A percentile compares a stretch with the other conserved stretches of the same genome.
phyloP scores from a whole-genome alignment of 2,113 vertebrate species.

The Daphoenositta chrysoptera region DNA sequence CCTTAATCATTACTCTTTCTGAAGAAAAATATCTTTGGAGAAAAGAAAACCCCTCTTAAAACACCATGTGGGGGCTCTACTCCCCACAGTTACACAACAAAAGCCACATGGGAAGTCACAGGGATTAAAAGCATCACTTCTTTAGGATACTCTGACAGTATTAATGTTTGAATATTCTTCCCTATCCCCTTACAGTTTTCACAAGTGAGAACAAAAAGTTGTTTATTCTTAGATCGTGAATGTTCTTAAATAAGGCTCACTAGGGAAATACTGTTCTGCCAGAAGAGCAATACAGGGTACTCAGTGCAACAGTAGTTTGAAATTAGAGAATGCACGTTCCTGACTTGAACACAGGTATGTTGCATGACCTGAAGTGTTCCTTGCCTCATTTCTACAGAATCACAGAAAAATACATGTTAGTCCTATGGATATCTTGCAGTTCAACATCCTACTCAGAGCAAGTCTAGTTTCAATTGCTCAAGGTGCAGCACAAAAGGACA shows the following conservation, averaged over 20 bases:
- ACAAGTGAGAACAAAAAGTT: neutral
- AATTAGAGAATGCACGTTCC: neutral
- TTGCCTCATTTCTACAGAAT: neutral
- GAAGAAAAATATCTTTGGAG: neutral
- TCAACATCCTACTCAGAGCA: neutral
- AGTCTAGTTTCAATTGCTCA: neutral
- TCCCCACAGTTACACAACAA: neutral
- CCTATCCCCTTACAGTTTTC: neutral
- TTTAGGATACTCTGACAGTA: neutral
- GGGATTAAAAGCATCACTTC: neutral
- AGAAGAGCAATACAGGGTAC: neutral
- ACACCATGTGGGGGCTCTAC: fast-evolving
- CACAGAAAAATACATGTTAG: neutral
- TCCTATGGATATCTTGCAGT: neutral
- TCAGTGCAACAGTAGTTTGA: neutral
- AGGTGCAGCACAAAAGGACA: neutral
- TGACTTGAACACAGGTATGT: neutral
- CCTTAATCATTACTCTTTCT: neutral
- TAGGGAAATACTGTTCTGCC: neutral
- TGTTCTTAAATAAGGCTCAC: neutral
- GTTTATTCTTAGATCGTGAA: neutral
- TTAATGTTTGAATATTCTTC: neutral
- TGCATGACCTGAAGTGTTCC: neutral
- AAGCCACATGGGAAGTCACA: neutral
- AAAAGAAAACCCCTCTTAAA: neutral